Evolutionary conservation across 1,140 invertebrate species (phyloP).

Genomic region (Ridgeia piscesae): DNA sequence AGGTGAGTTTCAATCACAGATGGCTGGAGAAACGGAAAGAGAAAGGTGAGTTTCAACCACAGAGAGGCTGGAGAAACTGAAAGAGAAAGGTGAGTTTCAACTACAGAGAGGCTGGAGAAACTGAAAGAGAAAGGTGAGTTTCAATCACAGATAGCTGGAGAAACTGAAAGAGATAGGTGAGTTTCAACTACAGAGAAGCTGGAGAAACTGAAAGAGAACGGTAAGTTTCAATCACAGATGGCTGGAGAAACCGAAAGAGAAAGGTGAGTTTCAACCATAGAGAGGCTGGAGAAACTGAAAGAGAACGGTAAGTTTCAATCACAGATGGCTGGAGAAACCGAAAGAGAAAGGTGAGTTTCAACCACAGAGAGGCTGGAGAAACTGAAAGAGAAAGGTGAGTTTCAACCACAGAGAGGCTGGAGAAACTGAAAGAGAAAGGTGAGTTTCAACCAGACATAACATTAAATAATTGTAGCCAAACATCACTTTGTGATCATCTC

Average conservation of each 20-base stretch:
- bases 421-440: background rate
- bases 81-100: slow-evolving; percentile 8
- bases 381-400: no score
- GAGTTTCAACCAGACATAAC: background rate
- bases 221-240: slow-evolving; percentile 49
- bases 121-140: background rate
- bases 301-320: no score
- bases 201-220: no score
- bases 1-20: background rate
- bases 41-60: background rate
- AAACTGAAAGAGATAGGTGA: background rate
- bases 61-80: slow-evolving; percentile 7
- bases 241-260: slow-evolving; percentile 59
- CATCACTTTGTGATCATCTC: no score
- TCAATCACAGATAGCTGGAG: background rate
- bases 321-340: no score
- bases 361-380: no score
- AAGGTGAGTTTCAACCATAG: slow-evolving; percentile 45
- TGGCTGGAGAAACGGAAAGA: background rate
- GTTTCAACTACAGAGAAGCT: no score
- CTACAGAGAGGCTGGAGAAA: background rate
- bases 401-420: no score
- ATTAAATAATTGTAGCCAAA: no score
- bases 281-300: no score
- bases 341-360: no score